These are phyloP conservation scores for Lamproptera curius DNA, from an alignment of 2,888 invertebrate species.

Conservation along the genomic window DNA sequence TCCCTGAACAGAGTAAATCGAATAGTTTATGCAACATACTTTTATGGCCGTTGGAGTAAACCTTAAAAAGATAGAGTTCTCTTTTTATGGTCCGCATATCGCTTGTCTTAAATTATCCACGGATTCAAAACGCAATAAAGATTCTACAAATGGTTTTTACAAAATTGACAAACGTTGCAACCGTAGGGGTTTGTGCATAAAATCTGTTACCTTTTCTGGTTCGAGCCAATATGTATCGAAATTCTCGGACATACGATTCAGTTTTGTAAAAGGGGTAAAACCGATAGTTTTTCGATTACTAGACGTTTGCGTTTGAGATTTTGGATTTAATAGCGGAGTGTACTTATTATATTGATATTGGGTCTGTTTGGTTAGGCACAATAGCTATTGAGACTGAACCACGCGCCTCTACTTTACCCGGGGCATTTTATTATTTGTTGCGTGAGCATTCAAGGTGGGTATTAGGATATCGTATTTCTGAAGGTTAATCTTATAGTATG, in stretches of 20 bases:
- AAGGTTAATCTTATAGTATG: no score
- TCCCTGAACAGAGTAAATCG: no score
- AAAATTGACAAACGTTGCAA: conserved; percentile 20
- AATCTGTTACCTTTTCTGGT: conserved; percentile 2
- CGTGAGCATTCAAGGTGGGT: conserved; percentile 10
- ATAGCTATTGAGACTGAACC: conserved; percentile 1
- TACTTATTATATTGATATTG: conserved; percentile 22
- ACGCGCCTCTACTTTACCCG: conserved; percentile 5
- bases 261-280: neutral
- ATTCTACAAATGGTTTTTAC: conserved; percentile 14
- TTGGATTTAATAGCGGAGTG: conserved; percentile 28
- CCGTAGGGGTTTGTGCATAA: conserved; percentile 13
- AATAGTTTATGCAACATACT: no score
- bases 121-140: conserved; percentile 13
- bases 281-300: conserved; percentile 29
- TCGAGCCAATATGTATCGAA: neutral
- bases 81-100: conserved; percentile 2
- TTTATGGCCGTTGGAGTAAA: no score
- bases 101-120: conserved; percentile 10
- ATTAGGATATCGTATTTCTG: conserved; percentile 2
- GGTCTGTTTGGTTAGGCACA: conserved; percentile 24
- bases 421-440: conserved; percentile 17
- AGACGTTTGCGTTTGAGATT: conserved; percentile 29
- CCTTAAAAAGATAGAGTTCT: neutral
- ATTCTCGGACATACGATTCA: neutral